These are phyloP conservation scores for Cepaea nemoralis DNA, from an alignment of 1,140 invertebrate genomes.

Conservation along the genomic window DNA sequence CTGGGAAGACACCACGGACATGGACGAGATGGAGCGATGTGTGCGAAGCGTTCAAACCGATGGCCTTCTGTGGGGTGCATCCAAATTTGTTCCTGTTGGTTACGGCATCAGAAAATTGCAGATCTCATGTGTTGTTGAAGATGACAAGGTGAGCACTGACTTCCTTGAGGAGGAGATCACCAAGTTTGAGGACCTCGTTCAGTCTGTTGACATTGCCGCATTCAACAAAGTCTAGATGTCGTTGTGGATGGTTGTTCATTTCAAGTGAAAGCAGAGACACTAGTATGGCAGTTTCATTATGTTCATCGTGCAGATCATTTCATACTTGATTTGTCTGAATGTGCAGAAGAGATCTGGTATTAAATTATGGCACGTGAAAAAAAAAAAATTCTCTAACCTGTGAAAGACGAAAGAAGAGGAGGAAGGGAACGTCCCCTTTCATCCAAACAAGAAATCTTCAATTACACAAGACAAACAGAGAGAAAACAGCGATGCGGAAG, in stretches of 20 bases:
- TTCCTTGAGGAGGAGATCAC: conserved; percentile 68
- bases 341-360: not conserved
- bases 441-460: no score
- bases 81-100: conserved; percentile 92
- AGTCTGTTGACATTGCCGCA: conserved; percentile 66
- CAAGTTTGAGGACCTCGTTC: conserved; percentile 71
- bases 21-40: conserved; percentile 84
- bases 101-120: conserved; percentile 96
- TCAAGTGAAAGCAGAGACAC: not conserved
- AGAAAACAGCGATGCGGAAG: no score
- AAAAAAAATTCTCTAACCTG: not conserved
- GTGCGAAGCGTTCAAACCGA: conserved; percentile 87
- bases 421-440: no score
- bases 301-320: not conserved
- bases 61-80: conserved; percentile 93
- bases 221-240: conserved; percentile 67
- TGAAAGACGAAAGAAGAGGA: not conserved
- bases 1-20: conserved; percentile 97
- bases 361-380: not conserved
- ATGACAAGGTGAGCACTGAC: conserved; percentile 83
- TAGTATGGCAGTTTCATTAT: not conserved
- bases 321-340: not conserved
- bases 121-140: conserved; percentile 90
- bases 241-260: not conserved
- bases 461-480: no score